Evolutionary conservation across 2,113 vertebrate species (phyloP), one percentile per base, ranked within the genome.

Genomic region (Chlorocebus sabaeus): DNA sequence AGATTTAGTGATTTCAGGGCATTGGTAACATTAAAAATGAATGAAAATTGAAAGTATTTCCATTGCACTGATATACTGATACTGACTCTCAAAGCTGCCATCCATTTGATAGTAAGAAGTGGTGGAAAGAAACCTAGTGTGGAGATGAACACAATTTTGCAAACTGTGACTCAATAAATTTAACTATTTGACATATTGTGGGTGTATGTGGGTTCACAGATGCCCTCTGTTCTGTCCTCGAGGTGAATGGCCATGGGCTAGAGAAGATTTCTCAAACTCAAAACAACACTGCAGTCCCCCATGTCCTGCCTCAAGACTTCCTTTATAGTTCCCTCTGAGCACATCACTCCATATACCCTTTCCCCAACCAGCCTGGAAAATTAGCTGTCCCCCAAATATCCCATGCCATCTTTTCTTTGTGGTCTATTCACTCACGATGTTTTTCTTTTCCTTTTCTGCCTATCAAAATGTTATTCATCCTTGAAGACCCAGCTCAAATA

Each of bases 1-100:
- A 95, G 72, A 43, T 61, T 86, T 55, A 75, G 57, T 81, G 75
- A 93, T 90, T 92, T 90, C 80, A 72, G 73, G 55, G 43, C 86
- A 48, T 48, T 38, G 40, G 84, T 40, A 43, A 95, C 68, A 67
- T 90, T 70, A 61, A 95, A 96, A 96, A 75, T 90, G 89, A 96
- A 82, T 72, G 73, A 95, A 86, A 91, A 83, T 38, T 88, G 81
- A 89, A 89, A 95, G 84, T 68, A 88, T 73, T 55, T 67, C 45
- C 57, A 61, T 55, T 45, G 30, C 57, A 40, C 20, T 64, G 84
- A 43, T 38, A 38, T 38, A 18, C 32, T 30, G 50, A 12, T 52
- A 76, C 12, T 67, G 73, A 93, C 50, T 48, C 55, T 43, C 70
- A 89, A 78, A 88, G 6, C 27, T 82, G 45, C 7, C 35, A 43